Percentiles rank a stretch among this genome's conserved stretches.
phyloP scores from a whole-genome alignment of 2,797 vertebrate species.

The Gambelia wislizenii region DNA sequence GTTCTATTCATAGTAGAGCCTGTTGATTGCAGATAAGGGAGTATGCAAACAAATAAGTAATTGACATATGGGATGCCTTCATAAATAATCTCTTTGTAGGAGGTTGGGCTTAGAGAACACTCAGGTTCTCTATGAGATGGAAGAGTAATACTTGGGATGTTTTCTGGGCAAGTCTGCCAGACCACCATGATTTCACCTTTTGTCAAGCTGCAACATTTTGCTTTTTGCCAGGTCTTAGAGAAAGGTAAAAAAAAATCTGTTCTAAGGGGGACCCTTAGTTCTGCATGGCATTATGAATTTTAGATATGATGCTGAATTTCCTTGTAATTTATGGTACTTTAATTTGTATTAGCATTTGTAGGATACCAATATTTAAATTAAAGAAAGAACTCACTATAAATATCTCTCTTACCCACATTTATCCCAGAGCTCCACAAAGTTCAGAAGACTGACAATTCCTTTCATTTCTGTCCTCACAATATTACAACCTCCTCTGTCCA shows the following conservation, averaged over 20 bases:
- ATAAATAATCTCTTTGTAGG: neutral
- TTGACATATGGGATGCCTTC: neutral
- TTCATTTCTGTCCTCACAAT: neutral
- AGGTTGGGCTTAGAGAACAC: neutral
- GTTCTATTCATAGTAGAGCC: slow-evolving; percentile 10
- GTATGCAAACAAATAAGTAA: neutral
- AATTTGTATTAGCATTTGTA: neutral
- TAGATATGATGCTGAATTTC: neutral
- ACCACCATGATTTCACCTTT: neutral
- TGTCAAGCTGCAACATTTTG: neutral
- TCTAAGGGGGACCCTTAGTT: neutral
- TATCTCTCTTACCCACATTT: neutral
- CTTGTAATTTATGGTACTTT: neutral
- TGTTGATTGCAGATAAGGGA: slow-evolving; percentile 15
- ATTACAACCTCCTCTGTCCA: neutral
- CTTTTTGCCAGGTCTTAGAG: neutral
- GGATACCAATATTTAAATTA: neutral
- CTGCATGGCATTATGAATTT: neutral
- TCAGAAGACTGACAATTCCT: neutral
- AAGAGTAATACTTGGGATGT: too few species aligned
- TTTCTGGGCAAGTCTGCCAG: neutral
- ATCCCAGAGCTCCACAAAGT: neutral
- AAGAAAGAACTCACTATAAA: neutral
- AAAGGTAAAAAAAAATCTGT: neutral
- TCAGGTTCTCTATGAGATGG: neutral